Evolutionary conservation across 2,888 invertebrate species (phyloP).

Genomic region (Napeogenes inachia): DNA sequence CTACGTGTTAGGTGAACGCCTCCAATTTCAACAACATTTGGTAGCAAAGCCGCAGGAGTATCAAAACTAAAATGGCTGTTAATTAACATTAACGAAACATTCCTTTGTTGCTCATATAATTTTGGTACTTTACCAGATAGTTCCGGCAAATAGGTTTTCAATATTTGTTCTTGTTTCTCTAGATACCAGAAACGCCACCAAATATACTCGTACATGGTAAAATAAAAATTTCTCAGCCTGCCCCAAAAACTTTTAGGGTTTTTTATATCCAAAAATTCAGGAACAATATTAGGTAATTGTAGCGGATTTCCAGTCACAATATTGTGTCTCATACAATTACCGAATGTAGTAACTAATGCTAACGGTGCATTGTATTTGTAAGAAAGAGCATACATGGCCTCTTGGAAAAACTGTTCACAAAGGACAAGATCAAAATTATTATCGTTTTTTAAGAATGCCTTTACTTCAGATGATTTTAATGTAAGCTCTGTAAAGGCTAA

Average conservation of each 20-base stretch:
- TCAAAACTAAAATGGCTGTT: slow-evolving; percentile 74
- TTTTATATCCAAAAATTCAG: slow-evolving; percentile 56
- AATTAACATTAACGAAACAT: slow-evolving; percentile 61
- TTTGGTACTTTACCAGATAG: slow-evolving; percentile 57
- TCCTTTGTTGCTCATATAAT: slow-evolving; percentile 57
- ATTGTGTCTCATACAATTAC: slow-evolving; percentile 66
- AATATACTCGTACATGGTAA: slow-evolving; percentile 57
- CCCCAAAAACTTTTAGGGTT: slow-evolving; percentile 73
- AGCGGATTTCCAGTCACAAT: slow-evolving; percentile 58
- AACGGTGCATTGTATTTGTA: slow-evolving; percentile 67
- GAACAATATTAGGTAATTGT: slow-evolving; percentile 56
- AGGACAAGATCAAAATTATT: slow-evolving; percentile 67
- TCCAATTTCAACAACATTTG: slow-evolving; percentile 77
- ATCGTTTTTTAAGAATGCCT: slow-evolving; percentile 49
- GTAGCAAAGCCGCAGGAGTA: slow-evolving; percentile 65
- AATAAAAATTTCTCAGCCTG: slow-evolving; percentile 70
- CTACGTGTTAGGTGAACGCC: slow-evolving; percentile 70
- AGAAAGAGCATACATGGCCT: slow-evolving; percentile 62
- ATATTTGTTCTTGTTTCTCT: slow-evolving; percentile 54
- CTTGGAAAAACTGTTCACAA: slow-evolving; percentile 69
- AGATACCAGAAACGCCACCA: slow-evolving; percentile 64
- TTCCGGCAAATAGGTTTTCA: slow-evolving; percentile 54
- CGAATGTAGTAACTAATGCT: slow-evolving; percentile 57
- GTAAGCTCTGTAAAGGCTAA: slow-evolving; percentile 54
- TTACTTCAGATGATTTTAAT: slow-evolving; percentile 53